A percentile compares a stretch with the other conserved stretches of the same genome.
Evolutionary conservation across 2,113 vertebrate genomes (phyloP).

Genomic region (Noturus placidus): DNA sequence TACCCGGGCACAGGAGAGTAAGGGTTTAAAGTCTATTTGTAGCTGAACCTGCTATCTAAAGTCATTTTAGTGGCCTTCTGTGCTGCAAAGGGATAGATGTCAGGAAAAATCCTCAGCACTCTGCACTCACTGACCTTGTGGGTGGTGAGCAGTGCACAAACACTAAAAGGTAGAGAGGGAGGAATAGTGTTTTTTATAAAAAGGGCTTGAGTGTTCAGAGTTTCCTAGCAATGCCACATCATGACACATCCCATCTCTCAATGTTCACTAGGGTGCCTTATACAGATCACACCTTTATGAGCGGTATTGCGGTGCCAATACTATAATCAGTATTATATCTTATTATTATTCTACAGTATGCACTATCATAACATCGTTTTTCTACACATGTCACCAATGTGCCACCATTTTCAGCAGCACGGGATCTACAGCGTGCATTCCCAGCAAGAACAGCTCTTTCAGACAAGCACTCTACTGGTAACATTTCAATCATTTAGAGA

Average conservation of each 20-base stretch:
- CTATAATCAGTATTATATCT: not conserved
- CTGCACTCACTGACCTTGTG: slow-evolving; percentile 77
- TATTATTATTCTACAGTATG: not conserved
- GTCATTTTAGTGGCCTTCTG: slow-evolving; percentile 20
- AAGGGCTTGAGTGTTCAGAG: not conserved
- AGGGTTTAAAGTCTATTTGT: slow-evolving; percentile 17
- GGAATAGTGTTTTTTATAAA: not conserved
- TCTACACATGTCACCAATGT: not conserved
- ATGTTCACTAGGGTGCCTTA: not conserved
- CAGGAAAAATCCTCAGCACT: slow-evolving; percentile 64
- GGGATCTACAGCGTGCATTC: not conserved
- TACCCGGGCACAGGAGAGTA: not conserved
- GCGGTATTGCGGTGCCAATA: too few species aligned
- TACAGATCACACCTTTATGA: slow-evolving; percentile 4
- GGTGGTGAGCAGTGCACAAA: slow-evolving; percentile 14
- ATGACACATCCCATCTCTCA: not conserved
- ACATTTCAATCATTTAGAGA: slow-evolving; percentile 23
- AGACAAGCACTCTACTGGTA: slow-evolving; percentile 12
- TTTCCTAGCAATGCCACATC: slow-evolving; percentile 23
- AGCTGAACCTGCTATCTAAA: not conserved
- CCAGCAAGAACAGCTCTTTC: slow-evolving; percentile 19
- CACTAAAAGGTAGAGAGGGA: slow-evolving; percentile 20
- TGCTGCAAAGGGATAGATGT: slow-evolving; percentile 56
- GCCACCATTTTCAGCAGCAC: not conserved
- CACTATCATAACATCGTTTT: not conserved